Evolutionary conservation across 2,797 vertebrate species (phyloP).

Genomic region (Lacerta bilineata): DNA sequence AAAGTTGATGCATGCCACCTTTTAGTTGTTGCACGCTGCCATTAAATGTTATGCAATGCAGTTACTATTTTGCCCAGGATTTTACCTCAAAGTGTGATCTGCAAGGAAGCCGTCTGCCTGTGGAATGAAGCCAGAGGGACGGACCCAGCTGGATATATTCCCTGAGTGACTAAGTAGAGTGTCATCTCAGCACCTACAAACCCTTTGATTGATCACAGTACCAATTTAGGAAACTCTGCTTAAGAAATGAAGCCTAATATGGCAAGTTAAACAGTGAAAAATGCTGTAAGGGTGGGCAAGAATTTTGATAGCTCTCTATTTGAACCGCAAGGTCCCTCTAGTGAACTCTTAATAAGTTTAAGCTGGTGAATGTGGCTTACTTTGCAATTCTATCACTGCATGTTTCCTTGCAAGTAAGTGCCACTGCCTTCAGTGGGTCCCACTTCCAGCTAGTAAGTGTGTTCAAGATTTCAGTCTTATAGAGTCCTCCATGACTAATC

Average conservation of each 20-base stretch:
- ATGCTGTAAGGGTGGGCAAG: slow-evolving; percentile 39
- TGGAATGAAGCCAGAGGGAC: slow-evolving; percentile 35
- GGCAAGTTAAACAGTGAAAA: slow-evolving; percentile 58
- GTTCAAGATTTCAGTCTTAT: background rate
- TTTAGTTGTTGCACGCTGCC: slow-evolving; percentile 47
- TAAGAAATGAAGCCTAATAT: slow-evolving; percentile 73
- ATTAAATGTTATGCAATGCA: slow-evolving; percentile 47
- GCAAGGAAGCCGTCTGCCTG: slow-evolving; percentile 44
- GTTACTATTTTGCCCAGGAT: slow-evolving; percentile 34
- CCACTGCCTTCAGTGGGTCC: background rate
- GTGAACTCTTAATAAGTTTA: slow-evolving; percentile 49
- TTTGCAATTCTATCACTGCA: background rate
- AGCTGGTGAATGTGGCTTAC: background rate
- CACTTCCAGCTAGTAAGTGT: background rate
- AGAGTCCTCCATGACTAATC: background rate
- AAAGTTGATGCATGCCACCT: background rate
- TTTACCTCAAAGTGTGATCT: slow-evolving; percentile 20
- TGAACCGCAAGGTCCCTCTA: slow-evolving; percentile 25
- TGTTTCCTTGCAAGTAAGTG: slow-evolving; percentile 5
- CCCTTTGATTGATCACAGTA: slow-evolving; percentile 64
- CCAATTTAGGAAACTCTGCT: slow-evolving; percentile 65
- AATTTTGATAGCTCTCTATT: slow-evolving; percentile 34
- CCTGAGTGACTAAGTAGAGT: slow-evolving; percentile 42
- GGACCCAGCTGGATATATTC: slow-evolving; percentile 34
- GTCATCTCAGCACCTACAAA: slow-evolving; percentile 59